These are phyloP conservation scores for Atethmia centrago DNA, from an alignment of 2,888 invertebrate genomes.

Conservation along the genomic window DNA sequence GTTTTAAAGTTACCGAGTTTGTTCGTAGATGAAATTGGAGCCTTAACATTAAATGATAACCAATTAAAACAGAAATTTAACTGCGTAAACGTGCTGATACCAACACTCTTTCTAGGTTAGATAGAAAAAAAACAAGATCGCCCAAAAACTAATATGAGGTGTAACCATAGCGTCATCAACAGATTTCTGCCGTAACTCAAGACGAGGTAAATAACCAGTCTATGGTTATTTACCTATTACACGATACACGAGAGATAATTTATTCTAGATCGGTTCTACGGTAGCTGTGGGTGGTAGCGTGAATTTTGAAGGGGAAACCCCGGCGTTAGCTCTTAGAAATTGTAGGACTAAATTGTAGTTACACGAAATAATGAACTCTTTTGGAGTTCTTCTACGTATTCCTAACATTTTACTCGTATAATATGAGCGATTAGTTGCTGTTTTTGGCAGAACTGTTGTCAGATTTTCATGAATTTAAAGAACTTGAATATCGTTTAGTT, in stretches of 20 bases:
- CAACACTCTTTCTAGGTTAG: background rate
- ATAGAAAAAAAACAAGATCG: background rate
- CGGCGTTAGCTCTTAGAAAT: background rate
- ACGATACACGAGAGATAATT: background rate
- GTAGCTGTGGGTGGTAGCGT: background rate
- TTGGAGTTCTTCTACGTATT: background rate
- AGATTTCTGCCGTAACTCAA: conserved; percentile 22
- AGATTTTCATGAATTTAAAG: background rate
- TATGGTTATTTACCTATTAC: conserved; percentile 15
- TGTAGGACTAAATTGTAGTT: background rate
- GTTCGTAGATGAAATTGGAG: background rate
- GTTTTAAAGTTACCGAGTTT: background rate
- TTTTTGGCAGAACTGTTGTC: background rate
- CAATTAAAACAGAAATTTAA: background rate
- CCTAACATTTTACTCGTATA: background rate
- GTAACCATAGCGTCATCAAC: conserved; percentile 16
- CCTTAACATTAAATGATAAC: background rate
- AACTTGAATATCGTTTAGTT: too few species aligned
- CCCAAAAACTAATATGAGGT: background rate
- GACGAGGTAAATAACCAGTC: too few species aligned
- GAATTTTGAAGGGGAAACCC: conserved; percentile 1
- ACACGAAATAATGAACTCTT: background rate
- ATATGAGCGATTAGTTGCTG: background rate
- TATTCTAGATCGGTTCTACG: conserved; percentile 1
- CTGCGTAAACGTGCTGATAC: background rate